phyloP scores from a whole-genome alignment of 2,797 vertebrate genomes.

The Syncerus caffer region DNA sequence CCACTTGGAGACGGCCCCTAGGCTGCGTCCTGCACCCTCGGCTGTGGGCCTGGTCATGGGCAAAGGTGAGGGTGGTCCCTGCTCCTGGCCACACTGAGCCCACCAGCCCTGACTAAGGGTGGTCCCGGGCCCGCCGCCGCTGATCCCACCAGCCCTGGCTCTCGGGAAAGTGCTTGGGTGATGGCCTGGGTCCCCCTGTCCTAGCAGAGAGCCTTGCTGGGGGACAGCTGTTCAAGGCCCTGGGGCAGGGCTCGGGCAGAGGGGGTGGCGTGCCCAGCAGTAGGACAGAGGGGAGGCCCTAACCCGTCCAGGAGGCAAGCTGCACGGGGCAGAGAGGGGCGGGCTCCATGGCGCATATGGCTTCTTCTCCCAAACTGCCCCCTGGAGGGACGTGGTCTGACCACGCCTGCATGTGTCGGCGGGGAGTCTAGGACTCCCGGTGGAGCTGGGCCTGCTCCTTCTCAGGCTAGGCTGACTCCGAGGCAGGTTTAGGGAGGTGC shows the following conservation, averaged over 20 bases:
- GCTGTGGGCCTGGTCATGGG: no score
- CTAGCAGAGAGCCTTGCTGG: not conserved
- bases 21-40: not conserved
- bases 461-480: no score
- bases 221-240: not conserved
- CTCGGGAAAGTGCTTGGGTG: not conserved
- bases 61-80: not conserved
- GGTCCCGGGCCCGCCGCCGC: not conserved
- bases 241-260: rapidly evolving
- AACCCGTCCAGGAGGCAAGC: not conserved
- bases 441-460: not conserved
- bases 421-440: not conserved
- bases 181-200: not conserved
- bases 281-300: not conserved
- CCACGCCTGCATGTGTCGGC: not conserved
- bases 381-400: not conserved
- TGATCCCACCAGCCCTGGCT: not conserved
- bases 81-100: not conserved
- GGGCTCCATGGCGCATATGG: not conserved
- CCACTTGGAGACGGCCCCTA: not conserved
- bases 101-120: not conserved
- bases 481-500: not conserved
- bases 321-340: rapidly evolving
- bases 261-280: not conserved
- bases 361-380: not conserved